These are phyloP conservation scores for Luffia ferchaultella DNA, from an alignment of 2,888 invertebrate genomes.

Conservation along the genomic window DNA sequence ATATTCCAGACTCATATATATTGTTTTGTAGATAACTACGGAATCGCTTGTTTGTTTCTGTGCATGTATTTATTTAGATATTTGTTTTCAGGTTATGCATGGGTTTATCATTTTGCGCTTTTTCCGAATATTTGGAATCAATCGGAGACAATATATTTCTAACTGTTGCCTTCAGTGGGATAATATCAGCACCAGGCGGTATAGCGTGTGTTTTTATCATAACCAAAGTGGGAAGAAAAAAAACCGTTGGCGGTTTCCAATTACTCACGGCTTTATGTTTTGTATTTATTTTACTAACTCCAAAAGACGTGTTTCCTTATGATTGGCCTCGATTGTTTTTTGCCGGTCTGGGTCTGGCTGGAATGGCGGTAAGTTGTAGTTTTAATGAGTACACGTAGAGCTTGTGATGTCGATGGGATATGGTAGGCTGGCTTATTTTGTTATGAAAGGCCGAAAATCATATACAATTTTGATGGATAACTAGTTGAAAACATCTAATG, in stretches of 20 bases:
- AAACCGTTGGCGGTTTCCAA: conserved; percentile 53
- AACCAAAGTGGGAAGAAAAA: conserved; percentile 53
- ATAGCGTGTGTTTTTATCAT: conserved; percentile 58
- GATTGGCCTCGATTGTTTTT: conserved; percentile 67
- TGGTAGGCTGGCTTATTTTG: too few relatives aligned
- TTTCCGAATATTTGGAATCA: conserved; percentile 66
- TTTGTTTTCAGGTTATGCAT: conserved; percentile 65
- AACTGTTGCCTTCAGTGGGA: conserved; percentile 58
- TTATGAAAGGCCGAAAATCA: too few relatives aligned
- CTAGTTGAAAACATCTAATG: too few relatives aligned
- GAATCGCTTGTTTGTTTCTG: too few relatives aligned
- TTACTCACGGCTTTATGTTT: conserved; percentile 55
- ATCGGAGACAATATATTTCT: conserved; percentile 63
- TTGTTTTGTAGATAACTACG: too few relatives aligned
- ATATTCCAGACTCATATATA: too few relatives aligned
- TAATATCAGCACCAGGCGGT: conserved; percentile 62
- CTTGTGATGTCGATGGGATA: too few relatives aligned
- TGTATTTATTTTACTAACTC: conserved; percentile 51
- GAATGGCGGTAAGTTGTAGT: conserved; percentile 70
- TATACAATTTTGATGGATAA: too few relatives aligned
- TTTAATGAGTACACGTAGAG: background rate
- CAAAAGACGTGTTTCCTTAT: conserved; percentile 37
- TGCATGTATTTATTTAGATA: too few relatives aligned
- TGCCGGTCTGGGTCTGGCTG: conserved; percentile 70
- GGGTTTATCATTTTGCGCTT: conserved; percentile 66